Conservation (phyloP, 2,113 vertebrate species). For the Motacilla alba region DNA sequence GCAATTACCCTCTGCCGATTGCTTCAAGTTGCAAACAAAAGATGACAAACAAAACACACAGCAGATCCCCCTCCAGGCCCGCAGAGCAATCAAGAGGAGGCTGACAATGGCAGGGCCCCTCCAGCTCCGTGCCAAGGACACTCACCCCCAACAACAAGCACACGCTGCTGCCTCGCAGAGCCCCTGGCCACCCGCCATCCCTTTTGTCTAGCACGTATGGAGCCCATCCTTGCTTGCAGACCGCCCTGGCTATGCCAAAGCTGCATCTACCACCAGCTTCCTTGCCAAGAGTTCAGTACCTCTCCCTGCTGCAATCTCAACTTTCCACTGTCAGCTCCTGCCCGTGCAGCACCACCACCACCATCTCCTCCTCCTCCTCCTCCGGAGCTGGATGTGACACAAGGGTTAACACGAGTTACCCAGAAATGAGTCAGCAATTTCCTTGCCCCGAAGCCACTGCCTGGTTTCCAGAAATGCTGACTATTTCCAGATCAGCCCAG, state of each 20-base stretch:
- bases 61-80: constrained; percentile 38
- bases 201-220: constrained; percentile 58
- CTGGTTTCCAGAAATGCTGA: constrained; percentile 26
- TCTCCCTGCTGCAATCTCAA: background rate
- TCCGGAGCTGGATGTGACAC: background rate
- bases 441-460: background rate
- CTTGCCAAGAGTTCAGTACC: background rate
- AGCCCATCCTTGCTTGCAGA: constrained; percentile 15
- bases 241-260: background rate
- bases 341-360: background rate
- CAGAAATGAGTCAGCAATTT: constrained; percentile 42
- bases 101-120: constrained; percentile 53
- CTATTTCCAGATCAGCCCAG: background rate
- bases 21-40: constrained; percentile 54
- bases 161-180: constrained; percentile 27
- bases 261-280: background rate
- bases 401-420: background rate
- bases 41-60: constrained; percentile 48
- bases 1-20: constrained; percentile 18
- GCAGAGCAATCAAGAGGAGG: background rate
- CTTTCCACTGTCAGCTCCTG: background rate
- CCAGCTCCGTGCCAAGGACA: constrained; percentile 10
- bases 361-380: background rate
- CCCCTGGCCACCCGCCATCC: background rate
- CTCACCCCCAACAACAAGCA: constrained; percentile 31